Percentiles rank a stretch among this genome's conserved stretches.
phyloP scores from a whole-genome alignment of 2,113 vertebrate genomes.

The Bufo bufo region DNA sequence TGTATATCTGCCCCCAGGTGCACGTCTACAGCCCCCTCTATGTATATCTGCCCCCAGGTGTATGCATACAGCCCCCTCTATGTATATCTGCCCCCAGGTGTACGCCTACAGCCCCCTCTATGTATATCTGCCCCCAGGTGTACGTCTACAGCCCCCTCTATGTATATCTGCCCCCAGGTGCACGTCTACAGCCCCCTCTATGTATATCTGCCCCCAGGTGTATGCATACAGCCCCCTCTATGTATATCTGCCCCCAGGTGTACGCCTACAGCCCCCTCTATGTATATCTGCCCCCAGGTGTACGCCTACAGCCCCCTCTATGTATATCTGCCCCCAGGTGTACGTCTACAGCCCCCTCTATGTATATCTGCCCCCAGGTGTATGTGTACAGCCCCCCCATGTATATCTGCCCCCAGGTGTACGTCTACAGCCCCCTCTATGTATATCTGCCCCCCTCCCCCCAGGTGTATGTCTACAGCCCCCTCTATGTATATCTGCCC shows the following conservation, averaged over 20 bases:
- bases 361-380: neutral
- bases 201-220: neutral
- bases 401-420: neutral
- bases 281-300: neutral
- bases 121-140: neutral
- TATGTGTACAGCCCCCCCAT: neutral
- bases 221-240: neutral
- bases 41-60: neutral
- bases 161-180: neutral
- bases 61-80: neutral
- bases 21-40: neutral
- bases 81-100: neutral
- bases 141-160: neutral
- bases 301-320: neutral
- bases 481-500: neutral
- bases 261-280: neutral
- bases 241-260: neutral
- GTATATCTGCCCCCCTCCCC: neutral
- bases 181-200: no score
- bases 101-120: no score
- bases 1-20: neutral
- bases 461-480: neutral
- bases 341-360: neutral
- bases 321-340: neutral
- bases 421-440: neutral